Base-by-base conservation (phyloP, 2,113 vertebrate species). In the Ailurus styani region DNA sequence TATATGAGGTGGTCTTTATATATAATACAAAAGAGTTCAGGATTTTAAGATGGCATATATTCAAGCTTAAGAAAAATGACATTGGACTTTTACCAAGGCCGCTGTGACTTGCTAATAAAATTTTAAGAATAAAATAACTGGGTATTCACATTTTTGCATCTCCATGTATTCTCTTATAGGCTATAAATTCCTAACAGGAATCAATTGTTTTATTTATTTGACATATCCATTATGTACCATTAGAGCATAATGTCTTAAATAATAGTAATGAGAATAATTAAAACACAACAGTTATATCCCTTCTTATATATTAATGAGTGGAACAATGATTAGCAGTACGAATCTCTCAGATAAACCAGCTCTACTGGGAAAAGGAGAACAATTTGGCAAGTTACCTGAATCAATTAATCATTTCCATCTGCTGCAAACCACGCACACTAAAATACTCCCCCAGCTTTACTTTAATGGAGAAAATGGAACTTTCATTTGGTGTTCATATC, bases 351-450 rank as follows among this genome's bases (percentile, higher is more conserved):
- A 91, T 17, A 66, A 93, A 6, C 31, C 45, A 78, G 52, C 60
- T 96, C 87, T 95, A 55, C 86, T 66, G 72, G 89, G n/a, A 57
- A 72, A 83, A 66, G 96, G 55, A 96, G 86, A 92, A 95, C 75
- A 84, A 97, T 83, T 87, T 79, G 93, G 97, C 97, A 98, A 97
- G n/a, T 62, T 25, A 60, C 95, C 73, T 18, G 57, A 98, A 90
- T 20, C 50, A 95, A 96, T 97, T 96, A 97, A 87, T 85, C 97
- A 94, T 73, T 97, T 94, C 95, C 97, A 94, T 96, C 95, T 98
- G 97, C 97, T 97, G 79, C 86, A 96, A 96, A 77, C 37, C 95
- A 91, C 13, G 88, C 89, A 84, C 55, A 68, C 31, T 54, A 85
- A 93, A 93, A 94, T 81, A 79, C 77, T 81, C 62, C 92, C 77